Percentiles rank a stretch among this genome's conserved stretches.
Evolutionary conservation across 1,140 invertebrate species (phyloP).

Genomic region (Caenorhabditis remanei): DNA sequence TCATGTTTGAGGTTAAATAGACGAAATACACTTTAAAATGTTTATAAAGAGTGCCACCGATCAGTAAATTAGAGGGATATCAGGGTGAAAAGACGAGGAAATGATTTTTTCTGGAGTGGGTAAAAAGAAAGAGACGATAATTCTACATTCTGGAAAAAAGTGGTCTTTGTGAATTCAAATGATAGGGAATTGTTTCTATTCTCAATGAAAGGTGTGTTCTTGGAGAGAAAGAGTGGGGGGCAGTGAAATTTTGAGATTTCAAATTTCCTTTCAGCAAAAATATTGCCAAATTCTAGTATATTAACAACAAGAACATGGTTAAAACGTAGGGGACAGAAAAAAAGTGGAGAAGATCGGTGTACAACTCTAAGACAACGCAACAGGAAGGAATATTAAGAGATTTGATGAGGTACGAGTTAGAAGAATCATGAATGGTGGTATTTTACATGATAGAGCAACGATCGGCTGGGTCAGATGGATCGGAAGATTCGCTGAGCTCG

Average conservation of each 20-base stretch:
- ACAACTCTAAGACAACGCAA: constrained; percentile 50
- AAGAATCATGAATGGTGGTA: no score
- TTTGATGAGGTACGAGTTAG: neutral
- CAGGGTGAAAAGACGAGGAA: neutral
- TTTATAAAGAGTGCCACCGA: constrained; percentile 42
- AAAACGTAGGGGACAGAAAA: constrained; percentile 14
- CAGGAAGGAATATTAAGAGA: constrained; percentile 45
- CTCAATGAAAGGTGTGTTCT: constrained; percentile 8
- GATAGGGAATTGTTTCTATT: neutral
- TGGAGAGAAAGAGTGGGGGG: constrained; percentile 9
- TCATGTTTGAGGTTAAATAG: constrained; percentile 24
- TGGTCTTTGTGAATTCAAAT: neutral
- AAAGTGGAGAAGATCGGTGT: constrained; percentile 35
- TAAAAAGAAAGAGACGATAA: neutral
- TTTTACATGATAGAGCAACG: constrained; percentile 66
- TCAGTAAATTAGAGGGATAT: neutral
- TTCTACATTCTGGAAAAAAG: constrained; percentile 5
- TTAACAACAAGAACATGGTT: constrained; percentile 53
- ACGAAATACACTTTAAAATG: constrained; percentile 24
- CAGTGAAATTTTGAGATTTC: constrained; percentile 51
- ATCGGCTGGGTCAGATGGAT: constrained; percentile 63
- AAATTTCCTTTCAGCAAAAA: constrained; percentile 7
- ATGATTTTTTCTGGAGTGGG: neutral
- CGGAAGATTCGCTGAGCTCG: constrained; percentile 59
- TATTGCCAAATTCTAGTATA: constrained; percentile 48